Evolutionary conservation across 2,797 vertebrate species (phyloP).

Genomic region (Linurgus olivaceus): DNA sequence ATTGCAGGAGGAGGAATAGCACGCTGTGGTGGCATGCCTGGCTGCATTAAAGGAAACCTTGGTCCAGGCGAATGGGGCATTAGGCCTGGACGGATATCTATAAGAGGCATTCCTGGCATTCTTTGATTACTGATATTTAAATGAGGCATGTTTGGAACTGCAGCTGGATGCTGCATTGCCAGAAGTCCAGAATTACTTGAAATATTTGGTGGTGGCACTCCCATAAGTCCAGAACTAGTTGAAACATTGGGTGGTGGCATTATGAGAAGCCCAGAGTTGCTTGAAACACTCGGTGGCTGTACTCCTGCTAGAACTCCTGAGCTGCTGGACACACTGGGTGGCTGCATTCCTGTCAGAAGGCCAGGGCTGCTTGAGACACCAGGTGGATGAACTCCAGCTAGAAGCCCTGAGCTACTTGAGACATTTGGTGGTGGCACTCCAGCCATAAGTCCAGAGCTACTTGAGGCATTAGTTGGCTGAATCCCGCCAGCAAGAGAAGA

Average conservation of each 20-base stretch:
- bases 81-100: constrained; percentile 91
- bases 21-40: constrained; percentile 82
- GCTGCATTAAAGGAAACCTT: constrained; percentile 90
- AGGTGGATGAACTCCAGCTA: constrained; percentile 73
- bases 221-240: constrained; percentile 84
- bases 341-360: constrained; percentile 73
- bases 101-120: constrained; percentile 88
- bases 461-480: constrained; percentile 69
- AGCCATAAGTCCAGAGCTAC: constrained; percentile 72
- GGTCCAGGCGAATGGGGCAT: constrained; percentile 80
- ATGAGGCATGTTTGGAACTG: constrained; percentile 85
- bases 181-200: constrained; percentile 76
- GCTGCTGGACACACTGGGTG: constrained; percentile 69
- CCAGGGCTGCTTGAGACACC: constrained; percentile 71
- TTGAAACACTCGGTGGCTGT: constrained; percentile 74
- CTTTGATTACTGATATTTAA: constrained; percentile 84
- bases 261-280: constrained; percentile 75
- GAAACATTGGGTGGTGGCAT: constrained; percentile 77
- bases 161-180: constrained; percentile 83
- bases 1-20: constrained; percentile 76
- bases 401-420: constrained; percentile 83
- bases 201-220: constrained; percentile 77
- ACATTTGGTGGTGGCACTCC: constrained; percentile 73
- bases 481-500: constrained; percentile 76
- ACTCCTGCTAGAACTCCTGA: constrained; percentile 74